Percentiles rank a stretch among this genome's conserved stretches.
Evolutionary conservation across 2,113 vertebrate species (phyloP).

Genomic region (Stigmatopora nigra): DNA sequence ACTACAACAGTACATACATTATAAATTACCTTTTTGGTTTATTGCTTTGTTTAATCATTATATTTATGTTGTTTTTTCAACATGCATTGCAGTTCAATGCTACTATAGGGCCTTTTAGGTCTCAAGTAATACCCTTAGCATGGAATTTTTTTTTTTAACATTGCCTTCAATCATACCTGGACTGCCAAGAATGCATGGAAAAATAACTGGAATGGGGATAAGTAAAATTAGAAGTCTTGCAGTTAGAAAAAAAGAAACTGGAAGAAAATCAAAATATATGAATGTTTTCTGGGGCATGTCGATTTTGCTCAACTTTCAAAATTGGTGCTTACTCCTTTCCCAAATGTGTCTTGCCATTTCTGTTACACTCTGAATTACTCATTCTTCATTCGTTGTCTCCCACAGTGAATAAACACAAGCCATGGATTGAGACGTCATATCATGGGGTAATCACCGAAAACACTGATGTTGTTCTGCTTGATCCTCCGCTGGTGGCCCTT

Average conservation of each 20-base stretch:
- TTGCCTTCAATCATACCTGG: conserved; percentile 15
- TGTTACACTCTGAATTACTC: conserved; percentile 1
- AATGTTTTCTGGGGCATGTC: background rate
- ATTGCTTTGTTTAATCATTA: background rate
- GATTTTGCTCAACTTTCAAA: background rate
- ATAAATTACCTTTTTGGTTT: background rate
- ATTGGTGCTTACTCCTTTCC: conserved; percentile 15
- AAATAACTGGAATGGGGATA: conserved; percentile 20
- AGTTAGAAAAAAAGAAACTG: conserved; percentile 12
- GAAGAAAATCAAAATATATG: background rate
- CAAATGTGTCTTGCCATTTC: background rate
- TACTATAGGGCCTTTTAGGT: conserved; percentile 3
- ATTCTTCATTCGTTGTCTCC: conserved; percentile 24
- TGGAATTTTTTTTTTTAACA: conserved; percentile 38
- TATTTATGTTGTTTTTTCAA: background rate
- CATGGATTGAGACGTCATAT: conserved; percentile 96
- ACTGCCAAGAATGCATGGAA: conserved; percentile 23
- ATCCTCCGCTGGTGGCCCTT: conserved; percentile 91
- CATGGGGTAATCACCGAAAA: conserved; percentile 95
- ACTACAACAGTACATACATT: no score
- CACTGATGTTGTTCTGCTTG: conserved; percentile 86
- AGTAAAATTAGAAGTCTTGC: conserved; percentile 19
- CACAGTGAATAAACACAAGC: conserved; percentile 95
- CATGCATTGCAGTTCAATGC: background rate
- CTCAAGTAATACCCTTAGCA: conserved; percentile 36